phyloP scores from a whole-genome alignment of 2,113 vertebrate species.

The Tragelaphus strepsiceros region DNA sequence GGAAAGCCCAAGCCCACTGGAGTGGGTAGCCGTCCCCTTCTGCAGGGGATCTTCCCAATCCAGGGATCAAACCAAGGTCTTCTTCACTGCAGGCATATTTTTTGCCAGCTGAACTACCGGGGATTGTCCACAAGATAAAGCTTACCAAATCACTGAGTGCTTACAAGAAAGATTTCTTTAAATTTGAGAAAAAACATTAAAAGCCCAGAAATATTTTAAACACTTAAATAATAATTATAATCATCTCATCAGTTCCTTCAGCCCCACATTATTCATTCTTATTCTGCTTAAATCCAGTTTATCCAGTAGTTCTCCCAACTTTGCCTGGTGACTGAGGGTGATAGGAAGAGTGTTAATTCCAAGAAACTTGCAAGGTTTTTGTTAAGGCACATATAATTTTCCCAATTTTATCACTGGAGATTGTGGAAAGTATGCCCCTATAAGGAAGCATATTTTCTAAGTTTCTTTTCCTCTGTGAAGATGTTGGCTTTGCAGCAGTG shows the following conservation, averaged over 20 bases:
- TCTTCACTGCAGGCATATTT: neutral
- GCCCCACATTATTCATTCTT: neutral
- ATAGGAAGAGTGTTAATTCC: neutral
- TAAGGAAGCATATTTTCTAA: neutral
- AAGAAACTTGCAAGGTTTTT: neutral
- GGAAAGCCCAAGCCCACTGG: neutral
- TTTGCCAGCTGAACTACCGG: neutral
- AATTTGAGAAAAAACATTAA: neutral
- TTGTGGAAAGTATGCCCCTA: neutral
- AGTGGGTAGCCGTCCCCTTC: accelerated
- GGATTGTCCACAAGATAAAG: neutral
- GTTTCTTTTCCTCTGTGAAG: neutral
- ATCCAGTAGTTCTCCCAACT: neutral
- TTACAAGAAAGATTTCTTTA: neutral
- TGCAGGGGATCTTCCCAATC: neutral
- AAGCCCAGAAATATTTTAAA: neutral
- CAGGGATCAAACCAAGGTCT: neutral
- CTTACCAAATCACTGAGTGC: neutral
- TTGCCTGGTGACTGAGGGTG: neutral
- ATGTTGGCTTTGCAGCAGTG: neutral
- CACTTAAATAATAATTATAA: neutral
- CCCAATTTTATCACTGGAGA: neutral
- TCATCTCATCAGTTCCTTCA: neutral
- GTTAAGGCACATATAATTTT: neutral
- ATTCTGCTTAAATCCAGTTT: neutral